phyloP scores from a whole-genome alignment of 2,888 invertebrate genomes.

The Unio pictorum region DNA sequence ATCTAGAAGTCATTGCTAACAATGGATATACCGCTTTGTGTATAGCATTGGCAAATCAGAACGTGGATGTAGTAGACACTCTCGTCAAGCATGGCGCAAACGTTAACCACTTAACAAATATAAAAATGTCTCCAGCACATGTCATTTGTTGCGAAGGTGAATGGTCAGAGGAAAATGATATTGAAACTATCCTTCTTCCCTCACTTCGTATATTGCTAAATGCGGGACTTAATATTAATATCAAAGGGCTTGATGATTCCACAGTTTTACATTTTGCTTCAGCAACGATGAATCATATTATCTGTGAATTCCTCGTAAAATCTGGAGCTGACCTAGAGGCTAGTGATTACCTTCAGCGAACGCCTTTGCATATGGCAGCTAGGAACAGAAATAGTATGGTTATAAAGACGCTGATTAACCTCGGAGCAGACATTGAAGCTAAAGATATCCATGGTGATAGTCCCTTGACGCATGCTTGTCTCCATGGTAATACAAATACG shows the following conservation, averaged over 20 bases:
- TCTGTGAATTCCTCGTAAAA: conserved; percentile 2
- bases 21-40: conserved; percentile 8
- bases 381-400: conserved; percentile 11
- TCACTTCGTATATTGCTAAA: conserved; percentile 5
- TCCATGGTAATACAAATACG: conserved; percentile 7
- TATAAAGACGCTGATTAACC: conserved; percentile 1
- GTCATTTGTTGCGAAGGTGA: conserved; percentile 2
- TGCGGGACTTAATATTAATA: conserved; percentile 9
- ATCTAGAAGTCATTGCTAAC: conserved; percentile 11
- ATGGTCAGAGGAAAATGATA: background rate
- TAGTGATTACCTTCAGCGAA: conserved; percentile 13
- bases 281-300: background rate
- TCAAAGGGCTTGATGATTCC: conserved; percentile 9
- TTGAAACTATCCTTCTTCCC: conserved; percentile 8
- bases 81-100: conserved; percentile 3
- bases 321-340: conserved; percentile 8
- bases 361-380: conserved; percentile 16
- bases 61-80: conserved; percentile 5
- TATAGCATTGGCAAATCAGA: conserved; percentile 2
- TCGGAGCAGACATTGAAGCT: conserved; percentile 11
- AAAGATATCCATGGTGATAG: conserved; percentile 7
- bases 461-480: conserved; percentile 15
- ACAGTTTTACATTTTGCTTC: conserved; percentile 17
- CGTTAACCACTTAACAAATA: conserved; percentile 1
- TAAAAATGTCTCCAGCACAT: conserved; percentile 10